Evolutionary conservation across 2,797 vertebrate genomes (phyloP).

Genomic region (Onychomys leucogaster): DNA sequence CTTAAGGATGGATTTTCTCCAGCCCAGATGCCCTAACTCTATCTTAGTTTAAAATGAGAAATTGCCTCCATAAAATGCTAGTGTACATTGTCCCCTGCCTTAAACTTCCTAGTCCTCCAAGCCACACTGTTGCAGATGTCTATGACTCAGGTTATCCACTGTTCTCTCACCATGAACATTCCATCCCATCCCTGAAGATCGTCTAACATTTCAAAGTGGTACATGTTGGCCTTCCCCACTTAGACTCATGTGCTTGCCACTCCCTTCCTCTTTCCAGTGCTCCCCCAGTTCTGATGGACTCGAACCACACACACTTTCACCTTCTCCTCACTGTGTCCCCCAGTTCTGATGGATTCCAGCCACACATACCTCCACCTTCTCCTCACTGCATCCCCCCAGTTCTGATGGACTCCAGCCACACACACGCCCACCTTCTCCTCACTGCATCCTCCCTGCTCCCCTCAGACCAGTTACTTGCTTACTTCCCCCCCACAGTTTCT

Average conservation of each 20-base stretch:
- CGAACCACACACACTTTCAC: no score
- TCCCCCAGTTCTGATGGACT: neutral
- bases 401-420: neutral
- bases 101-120: neutral
- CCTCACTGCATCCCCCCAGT: neutral
- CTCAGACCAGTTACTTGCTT: neutral
- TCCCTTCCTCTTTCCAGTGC: neutral
- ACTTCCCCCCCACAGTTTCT: neutral
- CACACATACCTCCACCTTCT: no score
- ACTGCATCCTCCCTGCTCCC: neutral
- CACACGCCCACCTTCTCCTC: neutral
- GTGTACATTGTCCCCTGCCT: neutral
- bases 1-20: neutral
- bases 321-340: no score
- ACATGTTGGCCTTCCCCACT: rapidly evolving
- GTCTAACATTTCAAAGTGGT: neutral
- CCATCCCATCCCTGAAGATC: neutral
- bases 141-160: neutral
- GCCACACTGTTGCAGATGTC: neutral
- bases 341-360: no score
- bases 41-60: neutral
- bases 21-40: neutral
- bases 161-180: neutral
- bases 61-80: neutral
- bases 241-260: no score